These are phyloP conservation scores for Camponotus fellah DNA, from an alignment of 2,888 invertebrate species.

Conservation along the genomic window DNA sequence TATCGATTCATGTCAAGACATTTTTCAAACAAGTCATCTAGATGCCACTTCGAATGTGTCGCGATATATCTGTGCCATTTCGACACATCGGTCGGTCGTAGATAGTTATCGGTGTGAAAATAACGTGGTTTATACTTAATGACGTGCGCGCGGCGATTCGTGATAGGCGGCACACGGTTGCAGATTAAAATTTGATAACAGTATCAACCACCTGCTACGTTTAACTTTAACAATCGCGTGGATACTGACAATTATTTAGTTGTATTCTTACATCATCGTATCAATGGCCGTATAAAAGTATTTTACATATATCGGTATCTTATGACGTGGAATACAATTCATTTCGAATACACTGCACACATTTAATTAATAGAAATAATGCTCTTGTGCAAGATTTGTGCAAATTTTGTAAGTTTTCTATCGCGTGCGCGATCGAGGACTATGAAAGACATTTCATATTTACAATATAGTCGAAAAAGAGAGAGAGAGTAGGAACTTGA, in stretches of 20 bases:
- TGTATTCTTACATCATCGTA: conserved; percentile 4
- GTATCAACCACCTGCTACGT: conserved; percentile 56
- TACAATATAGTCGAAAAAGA: background rate
- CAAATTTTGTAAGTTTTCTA: background rate
- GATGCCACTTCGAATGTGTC: conserved; percentile 39
- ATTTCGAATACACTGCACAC: background rate
- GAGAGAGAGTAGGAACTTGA: background rate
- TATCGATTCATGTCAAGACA: conserved; percentile 22
- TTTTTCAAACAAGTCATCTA: conserved; percentile 38
- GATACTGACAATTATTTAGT: conserved; percentile 45
- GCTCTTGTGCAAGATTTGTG: background rate
- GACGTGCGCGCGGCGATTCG: conserved; percentile 42
- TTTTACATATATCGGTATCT: conserved; percentile 25
- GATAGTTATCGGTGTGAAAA: conserved; percentile 69
- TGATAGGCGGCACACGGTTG: conserved; percentile 10
- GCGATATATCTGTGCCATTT: conserved; percentile 39
- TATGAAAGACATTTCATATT: background rate
- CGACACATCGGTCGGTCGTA: conserved; percentile 25
- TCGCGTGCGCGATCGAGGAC: background rate
- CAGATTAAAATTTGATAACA: conserved; percentile 62
- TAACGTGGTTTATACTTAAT: conserved; percentile 62
- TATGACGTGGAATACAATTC: background rate
- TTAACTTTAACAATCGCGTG: conserved; percentile 60
- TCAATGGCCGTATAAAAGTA: conserved; percentile 3
- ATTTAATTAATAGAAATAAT: background rate